phyloP scores from a whole-genome alignment of 2,797 vertebrate genomes.

The Champsocephalus esox region DNA sequence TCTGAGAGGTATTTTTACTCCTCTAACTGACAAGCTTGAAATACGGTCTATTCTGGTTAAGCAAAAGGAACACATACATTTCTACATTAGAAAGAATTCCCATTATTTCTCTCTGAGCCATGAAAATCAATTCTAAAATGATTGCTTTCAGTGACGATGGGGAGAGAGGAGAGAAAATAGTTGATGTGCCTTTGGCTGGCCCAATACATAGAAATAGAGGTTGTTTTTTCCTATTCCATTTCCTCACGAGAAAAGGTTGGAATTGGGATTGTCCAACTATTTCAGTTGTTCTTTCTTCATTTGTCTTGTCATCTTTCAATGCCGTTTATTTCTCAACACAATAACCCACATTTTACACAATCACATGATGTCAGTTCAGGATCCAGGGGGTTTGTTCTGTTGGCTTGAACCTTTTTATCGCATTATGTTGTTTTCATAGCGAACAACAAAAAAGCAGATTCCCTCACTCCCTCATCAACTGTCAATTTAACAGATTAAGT shows the following conservation, averaged over 20 bases:
- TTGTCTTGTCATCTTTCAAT: constrained; percentile 69
- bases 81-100: constrained; percentile 98
- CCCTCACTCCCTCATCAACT: constrained; percentile 58
- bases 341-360: constrained; percentile 54
- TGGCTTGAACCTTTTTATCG: constrained; percentile 59
- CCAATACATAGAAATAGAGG: constrained; percentile 88
- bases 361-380: constrained; percentile 58
- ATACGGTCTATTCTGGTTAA: constrained; percentile 98
- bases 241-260: constrained; percentile 76
- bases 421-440: constrained; percentile 58
- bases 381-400: constrained; percentile 57
- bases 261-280: constrained; percentile 76
- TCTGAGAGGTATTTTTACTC: constrained; percentile 90
- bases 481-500: constrained; percentile 62
- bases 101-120: constrained; percentile 99
- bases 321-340: constrained; percentile 58
- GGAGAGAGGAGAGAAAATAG: constrained; percentile 82
- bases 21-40: constrained; percentile 94
- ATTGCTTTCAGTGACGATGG: constrained; percentile 91
- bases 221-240: constrained; percentile 77
- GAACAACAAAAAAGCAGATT: constrained; percentile 47
- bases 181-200: constrained; percentile 93
- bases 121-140: constrained; percentile 99
- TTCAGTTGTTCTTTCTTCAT: constrained; percentile 70
- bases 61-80: constrained; percentile 99